Evolutionary conservation across 2,113 vertebrate genomes (phyloP).

Genomic region (Pao palembangensis): DNA sequence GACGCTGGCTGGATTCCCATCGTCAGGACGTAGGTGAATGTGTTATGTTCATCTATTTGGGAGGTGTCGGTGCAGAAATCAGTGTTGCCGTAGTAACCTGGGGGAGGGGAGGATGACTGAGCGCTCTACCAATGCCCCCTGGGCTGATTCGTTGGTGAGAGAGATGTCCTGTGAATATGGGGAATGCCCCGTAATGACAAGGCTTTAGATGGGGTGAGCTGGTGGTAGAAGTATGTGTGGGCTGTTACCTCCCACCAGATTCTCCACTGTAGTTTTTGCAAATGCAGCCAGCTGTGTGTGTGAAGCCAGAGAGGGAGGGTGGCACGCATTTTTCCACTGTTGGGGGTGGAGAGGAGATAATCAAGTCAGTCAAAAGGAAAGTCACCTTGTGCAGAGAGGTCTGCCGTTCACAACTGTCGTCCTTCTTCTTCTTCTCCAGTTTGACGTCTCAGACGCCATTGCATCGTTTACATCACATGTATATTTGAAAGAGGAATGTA

Average conservation of each 20-base stretch:
- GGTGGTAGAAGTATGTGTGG: constrained; percentile 52
- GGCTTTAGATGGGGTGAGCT: constrained; percentile 45
- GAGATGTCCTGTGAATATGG: constrained; percentile 48
- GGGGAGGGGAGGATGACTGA: constrained; percentile 40
- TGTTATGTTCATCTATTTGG: constrained; percentile 63
- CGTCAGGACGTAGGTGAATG: constrained; percentile 45
- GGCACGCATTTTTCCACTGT: constrained; percentile 51
- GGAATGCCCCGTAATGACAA: constrained; percentile 71
- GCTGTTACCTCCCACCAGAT: constrained; percentile 50
- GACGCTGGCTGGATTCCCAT: constrained; percentile 47
- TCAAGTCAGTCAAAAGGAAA: constrained; percentile 64
- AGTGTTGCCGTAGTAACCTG: constrained; percentile 56
- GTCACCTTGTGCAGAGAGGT: constrained; percentile 71
- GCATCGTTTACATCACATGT: constrained; percentile 1
- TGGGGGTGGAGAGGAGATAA: constrained; percentile 52
- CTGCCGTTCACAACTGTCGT: constrained; percentile 16
- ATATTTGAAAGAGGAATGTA: neutral
- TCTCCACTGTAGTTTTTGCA: constrained; percentile 35
- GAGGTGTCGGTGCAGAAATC: constrained; percentile 57
- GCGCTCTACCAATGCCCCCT: constrained; percentile 12
- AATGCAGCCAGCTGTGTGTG: constrained; percentile 48
- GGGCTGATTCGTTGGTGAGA: constrained; percentile 49
- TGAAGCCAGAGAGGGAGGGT: constrained; percentile 25
- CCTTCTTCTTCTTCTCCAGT: constrained; percentile 51
- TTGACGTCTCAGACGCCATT: constrained; percentile 17